These are phyloP conservation scores for Belgica antarctica DNA, from an alignment of 2,888 invertebrate genomes.

Conservation along the genomic window DNA sequence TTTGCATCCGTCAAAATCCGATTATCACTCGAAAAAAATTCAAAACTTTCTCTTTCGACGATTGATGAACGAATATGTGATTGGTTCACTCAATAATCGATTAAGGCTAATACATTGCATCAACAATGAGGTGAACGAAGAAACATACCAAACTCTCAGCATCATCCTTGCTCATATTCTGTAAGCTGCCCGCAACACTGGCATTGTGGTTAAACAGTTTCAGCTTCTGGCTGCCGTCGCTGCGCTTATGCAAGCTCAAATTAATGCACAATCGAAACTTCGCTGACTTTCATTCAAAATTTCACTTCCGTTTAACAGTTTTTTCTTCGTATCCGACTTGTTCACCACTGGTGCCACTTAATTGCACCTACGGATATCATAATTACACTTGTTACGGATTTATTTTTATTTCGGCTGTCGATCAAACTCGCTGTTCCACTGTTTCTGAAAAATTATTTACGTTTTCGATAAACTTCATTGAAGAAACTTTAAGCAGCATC, in stretches of 20 bases:
- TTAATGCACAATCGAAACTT: neutral
- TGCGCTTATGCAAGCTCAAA: neutral
- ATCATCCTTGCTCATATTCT: slow-evolving; percentile 41
- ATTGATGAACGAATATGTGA: neutral
- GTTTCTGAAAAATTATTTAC: neutral
- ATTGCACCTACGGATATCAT: slow-evolving; percentile 15
- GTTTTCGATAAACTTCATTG: neutral
- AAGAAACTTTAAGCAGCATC: neutral
- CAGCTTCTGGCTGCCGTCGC: slow-evolving; percentile 4
- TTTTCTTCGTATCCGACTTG: too few relatives aligned
- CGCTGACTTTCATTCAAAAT: slow-evolving; percentile 3
- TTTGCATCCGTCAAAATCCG: too few relatives aligned
- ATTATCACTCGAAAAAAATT: too few relatives aligned
- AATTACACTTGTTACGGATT: too few relatives aligned
- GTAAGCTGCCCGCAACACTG: neutral
- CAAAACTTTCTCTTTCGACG: slow-evolving; percentile 34
- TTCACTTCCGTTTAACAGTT: slow-evolving; percentile 25
- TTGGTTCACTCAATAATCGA: neutral
- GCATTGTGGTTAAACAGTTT: neutral
- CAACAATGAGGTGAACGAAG: neutral
- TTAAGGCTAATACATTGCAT: slow-evolving; percentile 8
- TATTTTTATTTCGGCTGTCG: neutral
- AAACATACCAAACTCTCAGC: slow-evolving; percentile 41
- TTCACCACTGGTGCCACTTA: too few relatives aligned
- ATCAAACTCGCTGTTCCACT: neutral